Base-by-base conservation (phyloP, 2,888 invertebrate genomes). In the Ophioninae sp. region DNA sequence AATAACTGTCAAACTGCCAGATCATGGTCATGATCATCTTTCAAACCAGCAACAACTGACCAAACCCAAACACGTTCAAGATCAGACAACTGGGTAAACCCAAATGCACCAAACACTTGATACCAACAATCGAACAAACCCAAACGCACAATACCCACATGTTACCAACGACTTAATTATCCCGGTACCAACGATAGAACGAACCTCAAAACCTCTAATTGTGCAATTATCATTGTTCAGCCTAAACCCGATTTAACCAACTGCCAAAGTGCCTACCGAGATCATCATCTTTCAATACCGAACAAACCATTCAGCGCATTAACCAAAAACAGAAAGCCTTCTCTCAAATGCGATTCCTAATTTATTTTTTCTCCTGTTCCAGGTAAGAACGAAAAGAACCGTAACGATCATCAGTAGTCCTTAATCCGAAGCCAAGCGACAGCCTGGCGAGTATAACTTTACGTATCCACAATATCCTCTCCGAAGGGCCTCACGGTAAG, bases 341-440 rank as follows among this genome's bases (percentile, higher is more conserved):
- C n/a, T 67, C 7, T n/a, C 13, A 17, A 57, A 56, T 56, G n/a
- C 13, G 62, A 20, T 77, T 78, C 72, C 74, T 72, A 76, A 84
- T 79, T 44, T 30, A 20, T 69, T 56, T 78, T 67, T 74, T 65
- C 56, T 56, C 82, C 23, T 86, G 84, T 86, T 86, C 2, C 81
- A 86, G 86, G 86, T 86, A 79, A 85, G 84, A 73, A 74, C n/a
- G 7, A 10, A 23, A 20, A 3, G 17, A 70, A 70, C 59, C 3
- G 20, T 37, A 70, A 44, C 17, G 74, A 30, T 13, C 20, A 73
- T 61, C 57, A 61, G 30, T 44, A n/a, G 67, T 39, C 30, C 50
- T 50, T 3, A 7, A 69, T 13, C 41, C 50, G 13, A 21, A 20
- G 8, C 7, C 17, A 62, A 41, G 64, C 21, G 39, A 39, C 6